Base-by-base conservation (phyloP, 1,140 invertebrate genomes). In the Temnothorax curvispinosus region DNA sequence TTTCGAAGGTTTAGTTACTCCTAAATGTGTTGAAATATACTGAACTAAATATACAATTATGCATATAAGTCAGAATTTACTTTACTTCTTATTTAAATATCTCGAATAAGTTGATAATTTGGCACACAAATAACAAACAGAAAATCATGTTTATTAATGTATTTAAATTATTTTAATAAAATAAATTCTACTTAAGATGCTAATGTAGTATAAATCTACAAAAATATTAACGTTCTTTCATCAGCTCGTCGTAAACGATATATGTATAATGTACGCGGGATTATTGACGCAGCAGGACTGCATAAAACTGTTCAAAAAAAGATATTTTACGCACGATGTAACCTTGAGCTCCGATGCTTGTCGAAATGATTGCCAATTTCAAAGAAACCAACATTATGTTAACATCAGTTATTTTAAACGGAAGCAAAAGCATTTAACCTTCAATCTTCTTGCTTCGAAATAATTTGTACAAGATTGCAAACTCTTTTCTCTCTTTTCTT, bases 361-460 rank as follows among this genome's bases (percentile, higher is more conserved):
- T 38, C 18, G 35, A 74, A 74, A 56, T 74, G 13, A 74, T 74
- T 56, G 35, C 52, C 52, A 74, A 56, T 56, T 74, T 74, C 18
- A 54, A 74, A 74, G 71, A 74, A 74, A 74, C 3, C 52, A 56
- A 67, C n/a, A 41, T 65, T 18, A 21, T 11, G 6, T 67, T 38
- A 65, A 52, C 5, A 35, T 72, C 32, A 54, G 52, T 54, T 35
- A 74, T 74, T 38, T 74, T 38, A 74, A 56, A 38, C 4, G 35
- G 32, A 72, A 56, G 18, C 52, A 56, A 38, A 56, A 54, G 18
- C 18, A 74, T n/a, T 35, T 35, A 54, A 27, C 47, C 71, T 74
- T 74, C 32, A 0, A 74, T 54, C 9, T 54, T 54, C 21, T 54
- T 1, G 9, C 18, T 15, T n/a, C 9, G 9, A 56, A 54, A 35